phyloP scores from a whole-genome alignment of 2,113 vertebrate species.

The Pterocles burchelli region DNA sequence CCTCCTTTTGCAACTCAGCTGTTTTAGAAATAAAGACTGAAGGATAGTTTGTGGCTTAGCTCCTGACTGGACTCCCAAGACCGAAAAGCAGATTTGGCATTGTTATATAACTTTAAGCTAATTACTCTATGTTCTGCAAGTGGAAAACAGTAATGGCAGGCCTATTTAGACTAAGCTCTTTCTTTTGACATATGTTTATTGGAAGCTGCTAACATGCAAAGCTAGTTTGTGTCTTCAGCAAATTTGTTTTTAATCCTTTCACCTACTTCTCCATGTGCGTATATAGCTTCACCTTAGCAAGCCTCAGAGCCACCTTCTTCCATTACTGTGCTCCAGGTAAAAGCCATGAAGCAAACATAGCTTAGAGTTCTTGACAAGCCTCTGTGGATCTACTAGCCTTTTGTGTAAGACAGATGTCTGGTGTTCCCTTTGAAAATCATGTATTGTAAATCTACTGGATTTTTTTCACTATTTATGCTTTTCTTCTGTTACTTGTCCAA shows the following conservation, averaged over 20 bases:
- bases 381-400: neutral
- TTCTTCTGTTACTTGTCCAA: neutral
- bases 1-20: neutral
- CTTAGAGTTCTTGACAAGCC: neutral
- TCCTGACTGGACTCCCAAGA: neutral
- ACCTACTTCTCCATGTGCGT: neutral
- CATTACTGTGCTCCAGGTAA: neutral
- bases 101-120: neutral
- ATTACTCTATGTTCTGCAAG: neutral
- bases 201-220: neutral
- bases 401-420: fast-evolving
- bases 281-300: neutral
- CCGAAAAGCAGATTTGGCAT: neutral
- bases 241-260: neutral
- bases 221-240: neutral
- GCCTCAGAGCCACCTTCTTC: neutral
- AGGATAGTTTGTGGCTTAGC: neutral
- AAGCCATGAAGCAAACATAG: neutral
- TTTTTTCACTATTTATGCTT: neutral
- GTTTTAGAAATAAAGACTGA: neutral
- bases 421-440: neutral
- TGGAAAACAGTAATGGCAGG: neutral
- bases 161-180: neutral
- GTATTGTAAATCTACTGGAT: neutral
- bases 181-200: neutral